Base-by-base conservation (phyloP, 2,888 invertebrate species). In the Hybos culiciformis region DNA sequence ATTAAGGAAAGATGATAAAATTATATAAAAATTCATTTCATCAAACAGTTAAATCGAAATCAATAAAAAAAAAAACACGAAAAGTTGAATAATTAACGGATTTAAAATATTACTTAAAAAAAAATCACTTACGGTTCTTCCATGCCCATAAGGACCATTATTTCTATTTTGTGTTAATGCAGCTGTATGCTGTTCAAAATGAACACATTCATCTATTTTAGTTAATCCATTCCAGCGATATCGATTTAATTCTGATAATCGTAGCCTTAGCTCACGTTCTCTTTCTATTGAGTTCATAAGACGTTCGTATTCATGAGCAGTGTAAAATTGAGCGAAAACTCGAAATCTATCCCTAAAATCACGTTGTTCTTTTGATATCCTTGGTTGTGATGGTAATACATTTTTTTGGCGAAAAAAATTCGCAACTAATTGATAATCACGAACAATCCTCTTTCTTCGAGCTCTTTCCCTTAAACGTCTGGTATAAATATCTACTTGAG, bases 401-500 rank as follows among this genome's bases (percentile, higher is more conserved):
- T 63, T 60, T 56, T 67, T 63, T 71, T 77, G 54, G 74, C 74
- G 59, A 63, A 88, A 90, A 62, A 90, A 91, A 50, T 85, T 78
- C 0, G 86, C 78, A 3, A 92, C 88, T 15, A 96, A 71, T 55
- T 90, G 91, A 68, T 83, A 93, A 62, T 93, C 92, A 40, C 90
- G 72, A 14, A 88, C 88, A 42, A 94, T 77, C 42, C 88, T 73
- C 75, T 94, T 94, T 62, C 92, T 74, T 51, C 90, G 73, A 34
- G 85, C 84, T 48, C 94, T 72, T 62, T 94, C 94, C 41, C 87
- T 70, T 41, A 92, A 65, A 50, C 86, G 72, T 46, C 85, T 72
- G 5, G 82, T 82, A 60, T 93, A 94, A 71, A 91, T 91, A 59
- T 92, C 92, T 45, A 93, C 87, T 69, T 92, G 86, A 19, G 91